Percentiles rank a stretch among this genome's conserved stretches.
These are phyloP conservation scores for Myrmecophaga tridactyla DNA, from an alignment of 2,113 vertebrate genomes.

Conservation along the genomic window DNA sequence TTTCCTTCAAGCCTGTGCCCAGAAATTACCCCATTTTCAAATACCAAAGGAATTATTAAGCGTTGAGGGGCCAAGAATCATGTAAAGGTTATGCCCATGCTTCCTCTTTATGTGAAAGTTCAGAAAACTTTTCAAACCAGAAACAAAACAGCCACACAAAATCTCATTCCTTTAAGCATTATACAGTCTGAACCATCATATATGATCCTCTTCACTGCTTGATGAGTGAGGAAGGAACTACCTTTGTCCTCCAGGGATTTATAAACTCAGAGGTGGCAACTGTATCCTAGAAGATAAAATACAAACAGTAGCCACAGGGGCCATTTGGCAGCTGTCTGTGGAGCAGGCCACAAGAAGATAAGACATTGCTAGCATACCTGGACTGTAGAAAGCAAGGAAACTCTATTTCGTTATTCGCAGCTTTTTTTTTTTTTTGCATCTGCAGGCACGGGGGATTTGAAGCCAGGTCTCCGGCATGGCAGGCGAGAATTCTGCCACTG, in stretches of 20 bases:
- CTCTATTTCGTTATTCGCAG: background rate
- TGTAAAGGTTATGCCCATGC: background rate
- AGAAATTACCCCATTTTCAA: slow-evolving; percentile 56
- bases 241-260: background rate
- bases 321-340: slow-evolving; percentile 12
- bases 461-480: no score
- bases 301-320: background rate
- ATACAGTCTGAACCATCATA: background rate
- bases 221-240: background rate
- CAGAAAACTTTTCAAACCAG: slow-evolving; percentile 1
- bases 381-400: slow-evolving; percentile 53
- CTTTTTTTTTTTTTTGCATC: no score
- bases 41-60: slow-evolving; percentile 37
- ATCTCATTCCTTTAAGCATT: background rate
- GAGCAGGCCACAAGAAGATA: slow-evolving; percentile 44
- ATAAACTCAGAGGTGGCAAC: slow-evolving; percentile 10
- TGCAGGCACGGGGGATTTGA: no score
- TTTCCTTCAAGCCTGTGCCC: slow-evolving; percentile 37
- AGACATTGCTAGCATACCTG: background rate
- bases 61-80: background rate
- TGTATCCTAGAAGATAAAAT: slow-evolving; percentile 39
- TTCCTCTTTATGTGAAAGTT: slow-evolving; percentile 26
- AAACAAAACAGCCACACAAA: slow-evolving; percentile 9
- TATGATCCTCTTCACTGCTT: background rate
- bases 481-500: no score